These are phyloP conservation scores for Eutolmus rufibarbis DNA, from an alignment of 2,888 invertebrate genomes.

Conservation along the genomic window DNA sequence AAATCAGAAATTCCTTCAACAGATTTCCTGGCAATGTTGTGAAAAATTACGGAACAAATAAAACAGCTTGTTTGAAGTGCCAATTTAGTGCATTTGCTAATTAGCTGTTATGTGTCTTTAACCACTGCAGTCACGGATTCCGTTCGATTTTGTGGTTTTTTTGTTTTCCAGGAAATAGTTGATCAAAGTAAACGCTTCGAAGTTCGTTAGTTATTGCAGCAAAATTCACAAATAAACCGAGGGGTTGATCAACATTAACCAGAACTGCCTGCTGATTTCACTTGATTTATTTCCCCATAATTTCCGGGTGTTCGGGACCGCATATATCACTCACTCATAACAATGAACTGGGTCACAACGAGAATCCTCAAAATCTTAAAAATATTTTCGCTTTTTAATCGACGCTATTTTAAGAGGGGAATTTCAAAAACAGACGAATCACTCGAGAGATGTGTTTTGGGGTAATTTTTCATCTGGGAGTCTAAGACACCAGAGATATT, in stretches of 20 bases:
- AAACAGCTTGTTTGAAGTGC: background rate
- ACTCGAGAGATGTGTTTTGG: background rate
- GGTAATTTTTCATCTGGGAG: background rate
- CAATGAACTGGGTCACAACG: background rate
- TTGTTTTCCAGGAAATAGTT: background rate
- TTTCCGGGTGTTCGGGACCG: background rate
- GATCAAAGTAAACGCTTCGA: background rate
- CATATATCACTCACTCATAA: conserved; percentile 20
- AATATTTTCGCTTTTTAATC: conserved; percentile 24
- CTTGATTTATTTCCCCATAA: conserved; percentile 1
- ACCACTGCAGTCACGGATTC: background rate
- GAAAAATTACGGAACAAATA: background rate
- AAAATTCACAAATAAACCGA: background rate
- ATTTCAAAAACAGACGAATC: background rate
- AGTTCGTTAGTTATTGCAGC: background rate
- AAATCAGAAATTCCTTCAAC: background rate
- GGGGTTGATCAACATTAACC: background rate
- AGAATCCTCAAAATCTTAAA: background rate
- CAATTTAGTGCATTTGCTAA: background rate
- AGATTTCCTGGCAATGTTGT: background rate
- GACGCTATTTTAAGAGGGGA: conserved; percentile 13
- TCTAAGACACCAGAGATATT: background rate
- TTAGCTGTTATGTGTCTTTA: background rate
- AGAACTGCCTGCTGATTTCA: background rate
- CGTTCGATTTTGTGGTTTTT: background rate